Evolutionary conservation across 2,797 vertebrate species (phyloP).

Genomic region (Tenualosa thibaudeaui): DNA sequence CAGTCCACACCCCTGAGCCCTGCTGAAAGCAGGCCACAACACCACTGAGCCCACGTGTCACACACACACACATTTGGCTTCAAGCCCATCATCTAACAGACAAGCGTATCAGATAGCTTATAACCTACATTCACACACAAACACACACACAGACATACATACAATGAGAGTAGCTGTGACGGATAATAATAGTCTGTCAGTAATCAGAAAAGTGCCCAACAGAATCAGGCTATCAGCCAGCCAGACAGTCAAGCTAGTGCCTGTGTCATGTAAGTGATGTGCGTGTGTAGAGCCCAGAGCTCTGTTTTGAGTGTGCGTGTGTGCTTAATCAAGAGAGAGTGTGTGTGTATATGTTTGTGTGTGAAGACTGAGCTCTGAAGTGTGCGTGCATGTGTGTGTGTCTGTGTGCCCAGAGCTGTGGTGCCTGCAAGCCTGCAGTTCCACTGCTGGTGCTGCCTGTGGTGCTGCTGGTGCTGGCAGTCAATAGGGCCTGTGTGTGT

Average conservation of each 20-base stretch:
- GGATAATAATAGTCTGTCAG: too few species aligned
- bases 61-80: neutral
- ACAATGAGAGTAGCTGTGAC: slow-evolving; percentile 45
- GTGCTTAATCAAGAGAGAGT: too few species aligned
- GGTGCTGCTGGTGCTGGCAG: neutral
- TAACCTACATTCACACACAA: slow-evolving; percentile 20
- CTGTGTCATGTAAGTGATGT: neutral
- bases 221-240: slow-evolving; percentile 1
- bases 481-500: neutral
- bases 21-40: neutral
- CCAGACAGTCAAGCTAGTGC: neutral
- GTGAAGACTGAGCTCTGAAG: too few species aligned
- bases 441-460: too few species aligned
- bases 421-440: too few species aligned
- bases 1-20: neutral
- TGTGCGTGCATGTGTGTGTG: too few species aligned
- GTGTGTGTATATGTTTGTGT: too few species aligned
- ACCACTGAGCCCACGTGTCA: neutral
- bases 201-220: slow-evolving; percentile 46
- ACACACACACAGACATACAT: slow-evolving; percentile 29
- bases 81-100: neutral
- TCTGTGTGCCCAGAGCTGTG: neutral
- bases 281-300: neutral
- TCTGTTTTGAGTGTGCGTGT: neutral
- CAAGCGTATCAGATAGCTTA: slow-evolving; percentile 29